Percentiles rank a stretch among this genome's conserved stretches.
Conservation (phyloP, 2,888 invertebrate species). For the Hyppa rectilinea region DNA sequence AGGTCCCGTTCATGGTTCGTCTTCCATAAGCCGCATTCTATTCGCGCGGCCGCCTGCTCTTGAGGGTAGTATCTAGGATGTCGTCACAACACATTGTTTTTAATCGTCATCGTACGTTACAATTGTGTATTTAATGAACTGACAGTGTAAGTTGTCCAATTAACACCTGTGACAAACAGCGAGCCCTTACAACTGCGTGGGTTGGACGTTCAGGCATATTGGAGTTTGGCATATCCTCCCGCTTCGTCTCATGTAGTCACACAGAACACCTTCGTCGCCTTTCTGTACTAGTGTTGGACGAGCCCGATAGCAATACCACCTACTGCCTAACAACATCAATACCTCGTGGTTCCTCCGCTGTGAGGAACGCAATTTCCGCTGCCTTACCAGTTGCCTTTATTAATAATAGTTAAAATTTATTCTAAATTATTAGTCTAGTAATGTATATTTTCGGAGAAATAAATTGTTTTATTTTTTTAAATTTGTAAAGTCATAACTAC, state of each 20-base stretch:
- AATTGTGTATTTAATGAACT: neutral
- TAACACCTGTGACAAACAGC: neutral
- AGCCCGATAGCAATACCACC: constrained; percentile 21
- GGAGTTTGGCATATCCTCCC: neutral
- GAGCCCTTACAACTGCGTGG: neutral
- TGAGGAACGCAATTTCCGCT: constrained; percentile 8
- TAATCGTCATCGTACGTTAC: neutral
- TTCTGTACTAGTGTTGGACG: constrained; percentile 2
- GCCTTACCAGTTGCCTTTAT: constrained; percentile 12
- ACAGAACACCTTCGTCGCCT: neutral
- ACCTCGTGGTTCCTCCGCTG: constrained; percentile 38
- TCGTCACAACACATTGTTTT: neutral
- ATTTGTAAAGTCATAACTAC: neutral
- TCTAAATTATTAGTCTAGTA: constrained; percentile 5
- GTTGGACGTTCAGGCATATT: neutral
- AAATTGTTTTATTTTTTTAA: neutral
- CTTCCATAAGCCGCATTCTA: neutral
- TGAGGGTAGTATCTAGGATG: neutral
- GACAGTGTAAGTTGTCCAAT: neutral
- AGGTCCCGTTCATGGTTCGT: constrained; percentile 6
- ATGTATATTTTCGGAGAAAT: neutral
- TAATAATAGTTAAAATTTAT: neutral
- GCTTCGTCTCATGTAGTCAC: neutral
- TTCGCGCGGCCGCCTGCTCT: neutral
- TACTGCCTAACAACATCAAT: constrained; percentile 12